These are phyloP conservation scores for Schizothorax lantsangensis DNA, from an alignment of 2,797 vertebrate genomes.

Conservation along the genomic window DNA sequence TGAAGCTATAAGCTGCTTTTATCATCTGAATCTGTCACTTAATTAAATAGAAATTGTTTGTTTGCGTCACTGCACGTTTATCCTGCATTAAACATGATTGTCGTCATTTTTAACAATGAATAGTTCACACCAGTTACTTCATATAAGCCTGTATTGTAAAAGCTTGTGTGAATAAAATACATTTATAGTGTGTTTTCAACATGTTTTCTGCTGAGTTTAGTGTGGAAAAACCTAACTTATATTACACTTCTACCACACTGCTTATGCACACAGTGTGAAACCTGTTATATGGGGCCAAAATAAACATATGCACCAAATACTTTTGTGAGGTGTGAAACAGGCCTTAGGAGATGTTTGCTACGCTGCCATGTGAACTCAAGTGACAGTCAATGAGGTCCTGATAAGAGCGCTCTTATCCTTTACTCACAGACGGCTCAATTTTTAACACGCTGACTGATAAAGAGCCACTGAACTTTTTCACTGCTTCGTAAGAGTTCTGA, in stretches of 20 bases:
- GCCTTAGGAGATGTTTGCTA: neutral
- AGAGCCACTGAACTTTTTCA: slow-evolving; percentile 60
- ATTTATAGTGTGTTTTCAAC: neutral
- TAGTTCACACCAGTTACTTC: neutral
- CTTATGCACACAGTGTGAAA: neutral
- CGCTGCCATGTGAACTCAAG: slow-evolving; percentile 13
- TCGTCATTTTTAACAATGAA: neutral
- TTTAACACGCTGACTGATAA: slow-evolving; percentile 71
- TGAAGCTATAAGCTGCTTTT: neutral
- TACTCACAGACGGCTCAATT: slow-evolving; percentile 59
- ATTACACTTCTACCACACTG: neutral
- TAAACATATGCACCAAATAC: neutral
- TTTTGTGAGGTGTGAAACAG: slow-evolving; percentile 24
- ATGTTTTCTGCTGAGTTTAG: neutral
- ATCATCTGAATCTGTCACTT: neutral
- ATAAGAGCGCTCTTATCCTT: slow-evolving; percentile 71
- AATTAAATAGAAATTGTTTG: neutral
- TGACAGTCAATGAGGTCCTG: slow-evolving; percentile 60
- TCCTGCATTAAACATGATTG: neutral
- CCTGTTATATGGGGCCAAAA: neutral
- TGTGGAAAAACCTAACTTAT: neutral
- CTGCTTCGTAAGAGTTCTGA: slow-evolving; percentile 74
- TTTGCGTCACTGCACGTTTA: neutral
- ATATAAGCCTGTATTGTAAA: neutral
- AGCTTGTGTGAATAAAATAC: neutral